A percentile compares a stretch with the other conserved stretches of the same genome.
These are phyloP conservation scores for Parascotia fuliginaria DNA, from an alignment of 2,888 invertebrate species.

Conservation along the genomic window DNA sequence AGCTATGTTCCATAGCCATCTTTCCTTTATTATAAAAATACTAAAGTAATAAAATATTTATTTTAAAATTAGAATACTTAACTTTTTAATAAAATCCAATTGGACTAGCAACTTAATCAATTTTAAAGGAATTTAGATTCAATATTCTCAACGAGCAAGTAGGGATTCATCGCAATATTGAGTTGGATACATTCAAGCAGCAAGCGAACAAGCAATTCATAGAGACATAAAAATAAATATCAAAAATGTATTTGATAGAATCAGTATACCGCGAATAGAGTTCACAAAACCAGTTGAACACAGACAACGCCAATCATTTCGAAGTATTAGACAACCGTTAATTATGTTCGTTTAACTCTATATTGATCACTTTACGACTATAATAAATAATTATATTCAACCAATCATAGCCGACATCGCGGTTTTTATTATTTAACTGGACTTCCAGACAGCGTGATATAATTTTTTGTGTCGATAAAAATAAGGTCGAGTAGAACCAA, in stretches of 20 bases:
- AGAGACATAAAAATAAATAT: background rate
- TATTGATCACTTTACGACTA: conserved; percentile 48
- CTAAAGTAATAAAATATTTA: too few species aligned
- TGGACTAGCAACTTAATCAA: too few species aligned
- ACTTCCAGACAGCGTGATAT: conserved; percentile 36
- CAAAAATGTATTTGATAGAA: conserved; percentile 1
- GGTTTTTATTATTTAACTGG: conserved; percentile 48
- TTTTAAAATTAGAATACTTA: too few species aligned
- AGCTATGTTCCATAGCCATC: too few species aligned
- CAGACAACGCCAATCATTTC: conserved; percentile 40
- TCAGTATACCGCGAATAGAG: conserved; percentile 10
- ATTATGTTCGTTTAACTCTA: conserved; percentile 48
- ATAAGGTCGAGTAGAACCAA: conserved; percentile 22
- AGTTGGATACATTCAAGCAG: too few species aligned
- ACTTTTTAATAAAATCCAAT: too few species aligned
- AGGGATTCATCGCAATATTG: too few species aligned
- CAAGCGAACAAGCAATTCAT: too few species aligned
- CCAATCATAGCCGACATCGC: conserved; percentile 47
- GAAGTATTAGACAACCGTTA: conserved; percentile 42
- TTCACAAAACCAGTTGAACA: conserved; percentile 15
- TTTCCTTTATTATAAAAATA: too few species aligned
- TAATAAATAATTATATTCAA: conserved; percentile 48
- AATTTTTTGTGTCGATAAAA: conserved; percentile 33
- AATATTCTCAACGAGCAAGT: too few species aligned
- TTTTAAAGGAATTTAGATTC: too few species aligned